Evolutionary conservation across 1,140 invertebrate genomes (phyloP).

Genomic region (Drosophila kurseongensis): DNA sequence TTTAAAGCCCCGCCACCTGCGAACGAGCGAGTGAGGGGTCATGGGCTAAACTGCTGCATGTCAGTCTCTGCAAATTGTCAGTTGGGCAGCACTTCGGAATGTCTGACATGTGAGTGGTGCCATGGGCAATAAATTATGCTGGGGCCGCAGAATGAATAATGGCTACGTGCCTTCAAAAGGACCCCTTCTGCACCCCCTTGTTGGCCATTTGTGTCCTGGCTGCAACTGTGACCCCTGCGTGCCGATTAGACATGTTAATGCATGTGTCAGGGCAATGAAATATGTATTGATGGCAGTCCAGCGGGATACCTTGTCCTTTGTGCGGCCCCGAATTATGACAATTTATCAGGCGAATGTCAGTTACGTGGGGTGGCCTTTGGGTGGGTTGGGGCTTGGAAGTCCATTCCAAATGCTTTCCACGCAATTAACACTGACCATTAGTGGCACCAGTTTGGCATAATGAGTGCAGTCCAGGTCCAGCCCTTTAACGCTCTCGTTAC

Average conservation of each 20-base stretch:
- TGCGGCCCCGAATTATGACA: slow-evolving; percentile 69
- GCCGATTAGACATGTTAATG: slow-evolving; percentile 79
- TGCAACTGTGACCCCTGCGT: slow-evolving; percentile 55
- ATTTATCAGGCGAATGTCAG: slow-evolving; percentile 71
- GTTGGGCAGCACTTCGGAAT: slow-evolving; percentile 50
- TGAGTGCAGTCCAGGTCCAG: slow-evolving; percentile 47
- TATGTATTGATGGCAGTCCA: slow-evolving; percentile 66
- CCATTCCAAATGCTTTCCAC: slow-evolving; percentile 68
- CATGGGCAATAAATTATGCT: slow-evolving; percentile 74
- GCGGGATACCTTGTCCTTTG: slow-evolving; percentile 18
- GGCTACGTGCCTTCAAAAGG: slow-evolving; percentile 28
- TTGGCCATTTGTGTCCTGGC: slow-evolving; percentile 5
- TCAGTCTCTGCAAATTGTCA: slow-evolving; percentile 73
- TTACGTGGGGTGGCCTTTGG: neutral
- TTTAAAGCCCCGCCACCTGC: slow-evolving; percentile 36
- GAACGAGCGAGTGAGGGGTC: neutral
- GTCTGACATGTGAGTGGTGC: slow-evolving; percentile 62
- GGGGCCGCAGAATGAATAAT: slow-evolving; percentile 70
- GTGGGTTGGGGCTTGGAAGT: neutral
- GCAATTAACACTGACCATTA: slow-evolving; percentile 82
- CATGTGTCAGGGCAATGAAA: slow-evolving; percentile 78
- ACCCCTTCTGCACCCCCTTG: neutral
- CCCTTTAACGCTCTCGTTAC: slow-evolving; percentile 59
- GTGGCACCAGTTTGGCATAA: slow-evolving; percentile 70
- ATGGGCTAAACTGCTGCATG: slow-evolving; percentile 33